Base-by-base conservation (phyloP, 2,888 invertebrate genomes). In the Fragum sueziense region DNA sequence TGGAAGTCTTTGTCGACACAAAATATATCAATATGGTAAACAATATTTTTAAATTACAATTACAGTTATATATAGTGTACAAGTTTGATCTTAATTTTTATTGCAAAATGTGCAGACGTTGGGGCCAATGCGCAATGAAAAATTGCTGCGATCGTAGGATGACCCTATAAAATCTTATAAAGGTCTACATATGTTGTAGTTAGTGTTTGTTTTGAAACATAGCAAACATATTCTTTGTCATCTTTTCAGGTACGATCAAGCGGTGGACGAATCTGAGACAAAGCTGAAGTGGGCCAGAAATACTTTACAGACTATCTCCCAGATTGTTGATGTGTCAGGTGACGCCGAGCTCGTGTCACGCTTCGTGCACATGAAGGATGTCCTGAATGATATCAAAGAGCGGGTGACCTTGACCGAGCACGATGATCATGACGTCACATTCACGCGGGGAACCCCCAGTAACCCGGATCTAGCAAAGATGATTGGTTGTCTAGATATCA, bases 271-370 rank as follows among this genome's bases (percentile, higher is more conserved):
- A 33, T 62, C 62, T 9, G 62, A 62, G 29, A 62, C 62, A 4
- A 62, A 62, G 37, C 25, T 62, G 31, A 62, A 62, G 34, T 62
- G 62, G 62, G 62, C 62, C 11, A 27, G 62, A 34, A 62, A 62
- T 31, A 62, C 62, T 22, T 37, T 62, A 31, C 62, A 62, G 37
- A 62, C 62, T 33, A 62, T 62, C 20, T 62, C 62, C 1, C 62
- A 62, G 34, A 62, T 62, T 1, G 62, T 62, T 22, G 62, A 62
- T 0, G 62, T 62, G 1, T 62, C 62, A 22, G 62, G 62, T 9
- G 62, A 62, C 25, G 62, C 62, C 20, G 62, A 62, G 25, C 37
- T 62, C 17, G 37, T 62, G 11, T 62, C 37, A 9, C 33, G 62
- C 4, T 62, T 22, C 62, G 14, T 1, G 20, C 1, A 62, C 62